phyloP scores from a whole-genome alignment of 2,113 vertebrate genomes.

The Gallinago media region DNA sequence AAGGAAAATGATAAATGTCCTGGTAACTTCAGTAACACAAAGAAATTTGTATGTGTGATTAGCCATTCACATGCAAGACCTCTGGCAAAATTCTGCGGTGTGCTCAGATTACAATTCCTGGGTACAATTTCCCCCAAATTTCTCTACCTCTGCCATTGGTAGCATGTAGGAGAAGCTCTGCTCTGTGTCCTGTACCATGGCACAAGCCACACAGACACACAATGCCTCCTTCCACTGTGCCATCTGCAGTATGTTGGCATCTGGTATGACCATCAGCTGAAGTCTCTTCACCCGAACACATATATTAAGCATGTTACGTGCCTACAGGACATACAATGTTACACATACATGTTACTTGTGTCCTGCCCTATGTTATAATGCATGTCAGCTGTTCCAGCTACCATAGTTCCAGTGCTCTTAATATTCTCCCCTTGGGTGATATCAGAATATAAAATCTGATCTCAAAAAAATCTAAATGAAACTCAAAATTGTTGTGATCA shows the following conservation, averaged over 20 bases:
- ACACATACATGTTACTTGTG: rapidly evolving
- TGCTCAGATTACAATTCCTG: neutral
- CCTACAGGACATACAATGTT: rapidly evolving
- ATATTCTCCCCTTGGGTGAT: neutral
- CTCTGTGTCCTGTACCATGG: neutral
- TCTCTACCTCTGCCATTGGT: neutral
- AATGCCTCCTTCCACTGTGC: neutral
- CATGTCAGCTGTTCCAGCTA: neutral
- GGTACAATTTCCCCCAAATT: neutral
- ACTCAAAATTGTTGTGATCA: neutral
- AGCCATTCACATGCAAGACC: neutral
- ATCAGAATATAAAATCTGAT: neutral
- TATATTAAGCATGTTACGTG: rapidly evolving
- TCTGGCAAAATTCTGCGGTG: neutral
- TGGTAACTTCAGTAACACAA: neutral
- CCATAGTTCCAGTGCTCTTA: neutral
- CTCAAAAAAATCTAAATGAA: neutral
- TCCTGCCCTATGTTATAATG: neutral
- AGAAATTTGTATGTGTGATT: neutral
- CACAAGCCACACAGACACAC: neutral
- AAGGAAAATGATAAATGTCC: neutral
- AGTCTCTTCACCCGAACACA: neutral
- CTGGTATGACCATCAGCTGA: neutral
- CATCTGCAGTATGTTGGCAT: neutral
- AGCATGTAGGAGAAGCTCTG: rapidly evolving